Evolutionary conservation across 1,140 invertebrate species (phyloP).

Genomic region (Zaprionus inermis): DNA sequence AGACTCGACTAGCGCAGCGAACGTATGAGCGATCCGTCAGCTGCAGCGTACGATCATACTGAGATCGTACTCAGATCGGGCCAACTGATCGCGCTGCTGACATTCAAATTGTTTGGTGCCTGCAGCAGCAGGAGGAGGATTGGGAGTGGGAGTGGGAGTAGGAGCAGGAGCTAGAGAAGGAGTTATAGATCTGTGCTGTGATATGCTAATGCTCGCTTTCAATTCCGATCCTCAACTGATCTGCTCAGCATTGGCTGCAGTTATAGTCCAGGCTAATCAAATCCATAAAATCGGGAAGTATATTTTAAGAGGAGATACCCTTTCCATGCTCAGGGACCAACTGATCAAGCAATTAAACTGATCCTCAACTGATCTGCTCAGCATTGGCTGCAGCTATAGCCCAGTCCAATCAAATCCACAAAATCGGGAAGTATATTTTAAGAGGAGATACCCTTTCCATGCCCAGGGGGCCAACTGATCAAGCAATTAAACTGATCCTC

Average conservation of each 20-base stretch:
- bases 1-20: conserved; percentile 46
- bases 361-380: conserved; percentile 4
- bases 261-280: neutral
- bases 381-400: neutral
- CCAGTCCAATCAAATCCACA: neutral
- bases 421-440: neutral
- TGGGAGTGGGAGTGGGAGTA: neutral
- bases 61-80: conserved; percentile 15
- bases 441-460: too few species aligned
- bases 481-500: conserved; percentile 2
- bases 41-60: neutral
- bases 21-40: conserved; percentile 36
- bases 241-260: neutral
- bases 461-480: too few species aligned
- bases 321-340: too few species aligned
- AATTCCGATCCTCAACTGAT: conserved; percentile 13
- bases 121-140: neutral
- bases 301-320: too few species aligned
- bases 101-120: conserved; percentile 36
- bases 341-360: neutral
- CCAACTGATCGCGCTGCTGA: conserved; percentile 20
- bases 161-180: neutral
- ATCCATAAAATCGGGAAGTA: neutral
- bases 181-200: conserved; percentile 52
- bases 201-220: conserved; percentile 47